Base-by-base conservation (phyloP, 2,797 vertebrate species). In the Poeciliopsis paucimaculata region DNA sequence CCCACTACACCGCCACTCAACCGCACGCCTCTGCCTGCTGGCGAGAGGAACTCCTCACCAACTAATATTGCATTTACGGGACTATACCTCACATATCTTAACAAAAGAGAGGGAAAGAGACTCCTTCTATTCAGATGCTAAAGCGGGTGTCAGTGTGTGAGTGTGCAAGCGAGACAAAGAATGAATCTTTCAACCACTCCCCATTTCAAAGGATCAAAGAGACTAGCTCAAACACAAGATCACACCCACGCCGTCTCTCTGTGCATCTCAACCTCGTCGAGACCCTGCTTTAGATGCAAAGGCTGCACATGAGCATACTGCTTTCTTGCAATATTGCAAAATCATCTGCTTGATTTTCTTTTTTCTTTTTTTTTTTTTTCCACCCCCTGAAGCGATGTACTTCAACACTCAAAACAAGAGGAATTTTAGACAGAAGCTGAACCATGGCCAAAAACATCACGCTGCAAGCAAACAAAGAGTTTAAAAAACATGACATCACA, bases 401-500 rank as follows among this genome's bases (percentile, higher is more conserved):
- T 75, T 83, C 71, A 74, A 80, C 82, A 74, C 89, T 73, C 78
- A 72, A 55, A 81, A 82, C 45, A 80, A 79, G 49, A 83, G 73
- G 62, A 82, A 73, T 77, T 78, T 87, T 70, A 73, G 77, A 80
- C 82, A 82, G 83, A 87, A 78, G 77, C 78, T 86, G 87, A 87
- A 84, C 80, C n/a, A 47, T 0, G 1, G 85, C 92, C 90, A 92
- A 93, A 91, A 91, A 82, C 80, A 92, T 90, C 87, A 87, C 0
- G 77, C 89, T 81, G 83, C 20, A 39, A 91, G 86, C 85, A 39
- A 90, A 80, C 75, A 62, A 82, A 85, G 82, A 85, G 84, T 90
- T 90, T 85, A 90, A 77, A 89, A 76, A 91, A 88, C 82, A 90
- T 91, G 87, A 90, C 91, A 91, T 93, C 91, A 92, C 85, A 70